These are phyloP conservation scores for human DNA, from an alignment of 2,113 vertebrate genomes.

Conservation along the genomic window DNA sequence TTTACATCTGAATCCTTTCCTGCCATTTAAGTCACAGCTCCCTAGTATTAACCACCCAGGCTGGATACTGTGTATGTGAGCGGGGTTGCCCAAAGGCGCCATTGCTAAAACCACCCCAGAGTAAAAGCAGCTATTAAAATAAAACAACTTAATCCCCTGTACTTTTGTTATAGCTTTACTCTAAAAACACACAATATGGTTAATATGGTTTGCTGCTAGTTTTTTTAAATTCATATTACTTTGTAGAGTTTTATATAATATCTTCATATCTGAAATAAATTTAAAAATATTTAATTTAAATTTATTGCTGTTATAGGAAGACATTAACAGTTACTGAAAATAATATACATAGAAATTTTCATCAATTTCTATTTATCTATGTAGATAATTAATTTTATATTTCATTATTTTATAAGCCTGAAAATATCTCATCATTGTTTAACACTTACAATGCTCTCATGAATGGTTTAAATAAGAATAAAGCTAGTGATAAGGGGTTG, in stretches of 20 bases:
- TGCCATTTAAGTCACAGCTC: constrained; percentile 60
- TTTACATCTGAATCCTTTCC: constrained; percentile 60
- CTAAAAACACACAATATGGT: constrained; percentile 38
- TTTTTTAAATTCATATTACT: background rate
- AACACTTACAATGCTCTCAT: constrained; percentile 64
- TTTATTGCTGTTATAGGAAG: constrained; percentile 76
- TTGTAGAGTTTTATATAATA: background rate
- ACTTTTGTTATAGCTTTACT: constrained; percentile 36
- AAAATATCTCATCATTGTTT: constrained; percentile 55
- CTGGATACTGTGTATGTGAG: background rate
- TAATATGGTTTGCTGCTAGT: background rate
- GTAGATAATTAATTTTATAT: constrained; percentile 60
- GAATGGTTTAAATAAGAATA: constrained; percentile 52
- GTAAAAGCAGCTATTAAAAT: constrained; percentile 28
- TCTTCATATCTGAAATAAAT: constrained; percentile 7
- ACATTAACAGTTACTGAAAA: constrained; percentile 63
- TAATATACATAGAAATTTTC: constrained; percentile 53
- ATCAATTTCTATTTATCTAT: constrained; percentile 55
- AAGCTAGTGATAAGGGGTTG: background rate
- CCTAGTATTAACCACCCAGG: constrained; percentile 64
- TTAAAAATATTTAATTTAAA: constrained; percentile 68
- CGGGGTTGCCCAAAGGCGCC: constrained; percentile 57
- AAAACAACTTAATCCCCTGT: constrained; percentile 38
- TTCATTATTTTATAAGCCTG: constrained; percentile 47
- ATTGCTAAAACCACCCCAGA: constrained; percentile 56